These are phyloP conservation scores for Paratilapia polleni DNA, from an alignment of 2,113 vertebrate species.

Conservation along the genomic window DNA sequence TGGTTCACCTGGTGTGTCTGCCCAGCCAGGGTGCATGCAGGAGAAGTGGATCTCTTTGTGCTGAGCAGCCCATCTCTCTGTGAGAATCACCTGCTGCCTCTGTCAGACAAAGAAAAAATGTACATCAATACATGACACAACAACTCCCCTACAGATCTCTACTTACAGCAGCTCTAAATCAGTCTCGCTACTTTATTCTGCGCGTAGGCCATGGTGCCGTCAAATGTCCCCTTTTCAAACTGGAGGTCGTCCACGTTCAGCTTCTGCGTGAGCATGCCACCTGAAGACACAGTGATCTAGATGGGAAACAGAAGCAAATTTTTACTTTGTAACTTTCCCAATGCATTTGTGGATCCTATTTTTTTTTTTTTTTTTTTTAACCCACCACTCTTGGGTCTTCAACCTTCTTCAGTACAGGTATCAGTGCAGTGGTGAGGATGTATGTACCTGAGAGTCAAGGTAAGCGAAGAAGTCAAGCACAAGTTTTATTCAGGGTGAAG, in stretches of 20 bases:
- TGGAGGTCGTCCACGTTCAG: conserved; percentile 85
- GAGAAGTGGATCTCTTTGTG: conserved; percentile 86
- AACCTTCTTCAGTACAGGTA: conserved; percentile 82
- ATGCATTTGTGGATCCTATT: not conserved
- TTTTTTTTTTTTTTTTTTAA: not conserved
- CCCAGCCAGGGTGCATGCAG: conserved; percentile 87
- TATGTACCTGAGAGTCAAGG: conserved; percentile 79
- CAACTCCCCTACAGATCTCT: not conserved
- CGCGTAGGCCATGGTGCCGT: conserved; percentile 88
- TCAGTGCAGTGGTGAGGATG: conserved; percentile 84
- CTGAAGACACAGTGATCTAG: conserved; percentile 89
- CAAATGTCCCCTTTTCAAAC: conserved; percentile 82
- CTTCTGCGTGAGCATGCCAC: conserved; percentile 90
- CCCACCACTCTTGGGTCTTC: conserved; percentile 87
- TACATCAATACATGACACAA: fast-evolving
- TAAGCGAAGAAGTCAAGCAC: not conserved
- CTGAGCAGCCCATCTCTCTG: conserved; percentile 81
- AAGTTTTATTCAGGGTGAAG: not conserved
- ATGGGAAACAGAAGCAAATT: not conserved
- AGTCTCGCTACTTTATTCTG: conserved; percentile 86
- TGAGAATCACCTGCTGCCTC: conserved; percentile 88
- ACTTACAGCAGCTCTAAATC: fast-evolving
- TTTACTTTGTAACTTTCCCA: not conserved
- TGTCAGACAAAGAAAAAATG: conserved; percentile 40
- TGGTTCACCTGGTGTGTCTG: conserved; percentile 83